Evolutionary conservation across 1,140 invertebrate species (phyloP), one percentile per base, ranked within the genome.

Genomic region (Bombus superbus): DNA sequence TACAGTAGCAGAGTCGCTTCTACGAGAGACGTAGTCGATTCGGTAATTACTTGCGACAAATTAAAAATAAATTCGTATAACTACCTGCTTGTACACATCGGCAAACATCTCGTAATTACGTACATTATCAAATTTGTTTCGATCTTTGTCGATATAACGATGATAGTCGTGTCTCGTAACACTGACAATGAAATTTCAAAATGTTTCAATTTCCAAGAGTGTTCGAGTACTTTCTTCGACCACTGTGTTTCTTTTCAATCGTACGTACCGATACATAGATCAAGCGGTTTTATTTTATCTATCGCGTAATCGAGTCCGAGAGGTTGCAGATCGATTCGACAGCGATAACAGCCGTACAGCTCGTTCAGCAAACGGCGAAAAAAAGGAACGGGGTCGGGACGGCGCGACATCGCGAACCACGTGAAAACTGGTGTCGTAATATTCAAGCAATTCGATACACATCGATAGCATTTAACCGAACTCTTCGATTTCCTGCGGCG

Each of bases 401-500:
- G 47, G 2, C 15, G 53, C 42, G 57, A 69, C 62, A 64, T 59
- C 64, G 71, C 4, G 40, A 42, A 57, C 59, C 73, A 44, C 87
- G 71, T 71, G 57, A 32, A 75, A 68, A 57, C 84, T 86, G 85
- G 64, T 40, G 64, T 72, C 66, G 88, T 80, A 83, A 89, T 89
- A 86, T 89, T 86, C 88, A 76, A 68, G 85, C 66, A 79, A 89
- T 87, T 78, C 76, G 85, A 89, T 85, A 85, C 83, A 80, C 84
- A 81, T 86, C 86, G 88, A 89, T 89, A 89, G 57, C 78, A 85
- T 85, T 85, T 85, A 85, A 81, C 71, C 84, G 71, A 81, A 57
- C 83, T 83, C 76, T 86, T 86, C 81, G 77, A 84, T 90, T 88
- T 86, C 84, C 78, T 72, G 32, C 32, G 73, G 44, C 76, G 83